A percentile compares a stretch with the other conserved stretches of the same genome.
Conservation (phyloP, 2,888 invertebrate genomes). For the Drymonia ruficornis region DNA sequence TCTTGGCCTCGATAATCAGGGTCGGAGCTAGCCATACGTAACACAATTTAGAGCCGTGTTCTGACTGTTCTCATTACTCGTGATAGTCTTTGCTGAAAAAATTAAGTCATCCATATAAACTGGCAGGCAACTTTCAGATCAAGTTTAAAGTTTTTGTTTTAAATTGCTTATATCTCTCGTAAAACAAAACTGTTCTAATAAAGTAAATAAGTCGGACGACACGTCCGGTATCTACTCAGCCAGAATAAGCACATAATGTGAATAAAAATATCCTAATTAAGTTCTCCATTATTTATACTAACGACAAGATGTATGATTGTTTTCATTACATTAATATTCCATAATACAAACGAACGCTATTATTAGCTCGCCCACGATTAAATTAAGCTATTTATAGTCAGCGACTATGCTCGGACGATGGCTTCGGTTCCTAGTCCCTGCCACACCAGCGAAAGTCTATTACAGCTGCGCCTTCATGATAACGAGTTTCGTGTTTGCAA, state of each 20-base stretch:
- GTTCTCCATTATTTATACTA: conserved; percentile 7
- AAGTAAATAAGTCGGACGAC: too few species aligned
- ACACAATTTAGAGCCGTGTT: conserved; percentile 17
- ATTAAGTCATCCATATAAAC: too few species aligned
- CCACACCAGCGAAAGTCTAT: conserved; percentile 14
- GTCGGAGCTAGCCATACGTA: conserved; percentile 19
- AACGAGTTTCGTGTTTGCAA: conserved; percentile 40
- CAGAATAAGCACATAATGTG: not conserved
- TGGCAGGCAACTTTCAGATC: too few species aligned
- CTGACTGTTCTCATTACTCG: conserved; percentile 7
- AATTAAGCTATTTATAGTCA: conserved; percentile 22
- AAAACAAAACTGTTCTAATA: not conserved
- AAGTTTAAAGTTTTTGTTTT: too few species aligned
- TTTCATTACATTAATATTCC: conserved; percentile 32
- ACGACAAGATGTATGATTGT: conserved; percentile 27
- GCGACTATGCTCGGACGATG: conserved; percentile 5
- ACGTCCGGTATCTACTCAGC: too few species aligned
- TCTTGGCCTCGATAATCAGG: conserved; percentile 20
- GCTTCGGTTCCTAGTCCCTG: conserved; percentile 21
- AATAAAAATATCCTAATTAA: not conserved
- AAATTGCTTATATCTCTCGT: too few species aligned
- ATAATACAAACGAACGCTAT: conserved; percentile 20
- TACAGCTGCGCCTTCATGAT: conserved; percentile 31
- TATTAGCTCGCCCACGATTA: conserved; percentile 16
- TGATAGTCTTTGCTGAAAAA: not conserved